phyloP scores from a whole-genome alignment of 1,140 invertebrate species.

The Chironomus striatipennis region DNA sequence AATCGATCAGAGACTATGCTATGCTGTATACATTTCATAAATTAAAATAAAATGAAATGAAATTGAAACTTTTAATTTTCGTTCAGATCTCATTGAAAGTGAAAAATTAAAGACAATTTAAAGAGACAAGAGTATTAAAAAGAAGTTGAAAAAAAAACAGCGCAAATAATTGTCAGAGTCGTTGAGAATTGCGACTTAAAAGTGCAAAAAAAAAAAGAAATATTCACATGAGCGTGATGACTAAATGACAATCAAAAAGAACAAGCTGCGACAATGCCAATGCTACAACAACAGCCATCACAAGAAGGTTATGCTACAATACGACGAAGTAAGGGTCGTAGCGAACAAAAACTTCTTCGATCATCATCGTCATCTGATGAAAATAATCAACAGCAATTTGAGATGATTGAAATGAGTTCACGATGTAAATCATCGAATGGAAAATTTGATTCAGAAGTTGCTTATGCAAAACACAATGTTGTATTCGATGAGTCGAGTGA shows the following conservation, averaged over 20 bases:
- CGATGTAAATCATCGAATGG: background rate
- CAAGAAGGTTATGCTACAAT: conserved; percentile 7
- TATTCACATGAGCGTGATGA: background rate
- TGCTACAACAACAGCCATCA: background rate
- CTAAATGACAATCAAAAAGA: background rate
- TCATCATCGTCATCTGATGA: background rate
- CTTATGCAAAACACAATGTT: background rate
- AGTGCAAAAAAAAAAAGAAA: background rate
- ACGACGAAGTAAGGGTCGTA: background rate
- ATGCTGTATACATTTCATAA: background rate
- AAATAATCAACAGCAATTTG: conserved; percentile 18
- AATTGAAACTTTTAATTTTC: background rate
- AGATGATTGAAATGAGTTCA: conserved; percentile 6
- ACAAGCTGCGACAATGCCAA: background rate
- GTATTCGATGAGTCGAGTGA: background rate
- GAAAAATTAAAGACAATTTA: background rate
- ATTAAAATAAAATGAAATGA: background rate
- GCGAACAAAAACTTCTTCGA: background rate
- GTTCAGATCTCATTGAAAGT: background rate
- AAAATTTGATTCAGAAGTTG: conserved; percentile 6
- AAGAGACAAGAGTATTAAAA: no score
- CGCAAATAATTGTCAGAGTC: no score
- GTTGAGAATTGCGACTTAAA: no score
- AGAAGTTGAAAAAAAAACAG: no score
- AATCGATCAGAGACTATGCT: background rate